These are phyloP conservation scores for Esox niger DNA, from an alignment of 2,113 vertebrate genomes.

Conservation along the genomic window DNA sequence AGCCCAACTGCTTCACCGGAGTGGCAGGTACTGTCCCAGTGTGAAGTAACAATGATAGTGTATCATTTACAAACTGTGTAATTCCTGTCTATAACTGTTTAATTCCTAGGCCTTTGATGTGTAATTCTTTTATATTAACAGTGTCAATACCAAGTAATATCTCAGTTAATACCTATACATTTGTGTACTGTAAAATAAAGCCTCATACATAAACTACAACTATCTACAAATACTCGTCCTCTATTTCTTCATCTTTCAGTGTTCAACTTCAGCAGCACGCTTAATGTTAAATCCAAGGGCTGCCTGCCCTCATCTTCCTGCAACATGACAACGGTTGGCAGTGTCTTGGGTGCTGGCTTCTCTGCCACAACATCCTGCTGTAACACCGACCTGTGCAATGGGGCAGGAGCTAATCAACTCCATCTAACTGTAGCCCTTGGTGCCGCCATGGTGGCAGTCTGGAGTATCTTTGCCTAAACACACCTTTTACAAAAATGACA, in stretches of 20 bases:
- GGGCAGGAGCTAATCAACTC: constrained; percentile 36
- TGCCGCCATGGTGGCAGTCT: constrained; percentile 22
- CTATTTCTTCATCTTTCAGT: constrained; percentile 17
- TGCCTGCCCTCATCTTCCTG: constrained; percentile 33
- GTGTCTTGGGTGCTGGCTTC: constrained; percentile 39
- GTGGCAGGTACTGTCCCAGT: not conserved
- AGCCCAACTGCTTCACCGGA: constrained; percentile 3
- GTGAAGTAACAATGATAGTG: too few relatives aligned
- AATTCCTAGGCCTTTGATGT: too few relatives aligned
- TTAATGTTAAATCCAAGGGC: constrained; percentile 28
- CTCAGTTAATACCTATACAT: too few relatives aligned
- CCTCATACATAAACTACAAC: too few relatives aligned
- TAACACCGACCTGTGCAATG: constrained; percentile 36
- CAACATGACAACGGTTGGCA: constrained; percentile 11
- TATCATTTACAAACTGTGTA: too few relatives aligned
- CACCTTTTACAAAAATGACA: not conserved
- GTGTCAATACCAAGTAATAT: too few relatives aligned
- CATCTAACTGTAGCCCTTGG: constrained; percentile 29
- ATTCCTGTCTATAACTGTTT: too few relatives aligned
- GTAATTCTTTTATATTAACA: too few relatives aligned
- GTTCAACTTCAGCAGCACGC: constrained; percentile 26
- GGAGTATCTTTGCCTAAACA: constrained; percentile 13
- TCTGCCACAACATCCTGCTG: constrained; percentile 48
- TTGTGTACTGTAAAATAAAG: too few relatives aligned
- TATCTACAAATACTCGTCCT: not conserved